phyloP scores from a whole-genome alignment of 2,888 invertebrate genomes.

The Agrotis exclamationis region DNA sequence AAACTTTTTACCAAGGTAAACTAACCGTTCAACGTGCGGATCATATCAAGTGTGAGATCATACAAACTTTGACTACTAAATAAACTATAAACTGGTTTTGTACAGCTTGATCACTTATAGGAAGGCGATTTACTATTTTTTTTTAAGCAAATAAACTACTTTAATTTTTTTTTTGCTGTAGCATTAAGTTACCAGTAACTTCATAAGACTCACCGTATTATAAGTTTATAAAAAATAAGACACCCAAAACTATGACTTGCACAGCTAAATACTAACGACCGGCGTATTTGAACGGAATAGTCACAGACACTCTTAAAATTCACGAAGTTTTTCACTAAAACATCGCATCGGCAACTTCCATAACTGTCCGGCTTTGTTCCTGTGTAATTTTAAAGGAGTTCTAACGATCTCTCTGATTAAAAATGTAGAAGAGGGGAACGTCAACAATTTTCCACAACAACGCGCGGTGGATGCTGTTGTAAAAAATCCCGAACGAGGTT shows the following conservation, averaged over 20 bases:
- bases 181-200: not conserved
- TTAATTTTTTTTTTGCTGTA: no score
- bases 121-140: no score
- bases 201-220: not conserved
- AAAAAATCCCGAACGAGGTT: constrained; percentile 13
- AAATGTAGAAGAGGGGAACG: constrained; percentile 3
- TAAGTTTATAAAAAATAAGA: not conserved
- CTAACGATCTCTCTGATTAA: constrained; percentile 23
- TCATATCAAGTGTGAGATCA: no score
- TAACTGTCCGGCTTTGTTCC: not conserved
- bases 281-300: not conserved
- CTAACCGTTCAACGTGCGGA: no score
- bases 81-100: no score
- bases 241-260: no score
- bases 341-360: not conserved
- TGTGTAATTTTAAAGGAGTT: constrained; percentile 14
- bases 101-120: no score
- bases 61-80: no score
- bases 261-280: not conserved
- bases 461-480: not conserved
- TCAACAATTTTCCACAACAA: constrained; percentile 15
- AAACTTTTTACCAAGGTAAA: no score
- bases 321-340: not conserved
- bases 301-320: not conserved
- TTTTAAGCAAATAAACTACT: no score